Evolutionary conservation across 1,140 invertebrate species (phyloP), one percentile per base, ranked within the genome.

Genomic region (Schlechtendalia chinensis): DNA sequence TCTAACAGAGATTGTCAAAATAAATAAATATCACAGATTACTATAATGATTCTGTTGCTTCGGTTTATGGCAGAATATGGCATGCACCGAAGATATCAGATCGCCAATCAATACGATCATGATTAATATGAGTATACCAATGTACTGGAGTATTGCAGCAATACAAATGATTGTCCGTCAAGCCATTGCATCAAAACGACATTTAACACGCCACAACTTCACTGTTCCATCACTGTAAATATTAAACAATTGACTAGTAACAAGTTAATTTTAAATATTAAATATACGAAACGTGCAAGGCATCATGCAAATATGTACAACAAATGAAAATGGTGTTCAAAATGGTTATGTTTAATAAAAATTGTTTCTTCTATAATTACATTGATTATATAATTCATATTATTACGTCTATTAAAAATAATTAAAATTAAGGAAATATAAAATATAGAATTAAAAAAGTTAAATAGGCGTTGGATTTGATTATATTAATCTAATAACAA

Each of bases 211-310:
- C 75, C 75, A 79, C 24, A 79, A 61, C 39, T 79, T 79, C 75
- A 79, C 75, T 59, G 75, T 59, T 47, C 75, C 75, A 61, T 79
- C 75, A 63, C 75, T 79, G 75, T 61, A 79, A 79, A 79, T 59
- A 79, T 79, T 61, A 79, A 79, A 79, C 17, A 59, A 50, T n/a
- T 16, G 39, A 45, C 72, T 72, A 32, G 56, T 59, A 59, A 77
- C 5, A 59, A 77, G 10, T 47, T 56, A 72, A 59, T 5, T 24
- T 58, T 4, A 59, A 58, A 45, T 53, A 72, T 29, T 12, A 10
- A 29, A 54, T 5, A 72, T 24, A 29, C 10, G 19, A 19, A 29
- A 32, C 47, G 53, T 72, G 69, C 24, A n/a, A 71, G 17, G 50
- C 50, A 12, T 53, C 69, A 54, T 72, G 69, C 69, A 72, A 54